Percentiles rank a stretch among this genome's conserved stretches.
phyloP scores from a whole-genome alignment of 2,113 vertebrate species.

The Aramus guarauna region DNA sequence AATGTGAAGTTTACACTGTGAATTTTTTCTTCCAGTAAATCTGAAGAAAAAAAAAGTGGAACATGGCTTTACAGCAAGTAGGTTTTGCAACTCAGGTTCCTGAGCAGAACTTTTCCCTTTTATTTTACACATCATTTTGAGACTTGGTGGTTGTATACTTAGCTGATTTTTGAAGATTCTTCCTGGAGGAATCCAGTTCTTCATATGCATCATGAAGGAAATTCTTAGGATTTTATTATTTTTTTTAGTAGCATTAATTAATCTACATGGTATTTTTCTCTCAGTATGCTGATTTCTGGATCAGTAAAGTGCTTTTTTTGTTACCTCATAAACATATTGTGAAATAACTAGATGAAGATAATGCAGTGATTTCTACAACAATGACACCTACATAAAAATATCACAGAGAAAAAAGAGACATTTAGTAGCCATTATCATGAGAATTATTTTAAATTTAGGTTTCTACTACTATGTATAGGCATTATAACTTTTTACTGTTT shows the following conservation, averaged over 20 bases:
- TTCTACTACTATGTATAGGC: not conserved
- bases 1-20: not conserved
- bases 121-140: not conserved
- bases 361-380: not conserved
- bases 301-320: not conserved
- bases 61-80: not conserved
- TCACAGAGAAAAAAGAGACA: not conserved
- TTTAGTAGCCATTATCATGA: not conserved
- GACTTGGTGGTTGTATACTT: not conserved
- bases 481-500: not conserved
- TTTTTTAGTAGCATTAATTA: not conserved
- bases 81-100: not conserved
- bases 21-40: not conserved
- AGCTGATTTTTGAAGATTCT: not conserved
- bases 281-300: rapidly evolving
- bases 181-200: not conserved
- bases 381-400: not conserved
- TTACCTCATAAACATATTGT: not conserved
- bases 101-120: not conserved
- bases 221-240: not conserved
- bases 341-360: not conserved
- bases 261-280: not conserved
- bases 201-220: not conserved
- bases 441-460: not conserved
- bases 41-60: not conserved